Conservation (phyloP, 2,888 invertebrate genomes). For the Mythimna ferrago region DNA sequence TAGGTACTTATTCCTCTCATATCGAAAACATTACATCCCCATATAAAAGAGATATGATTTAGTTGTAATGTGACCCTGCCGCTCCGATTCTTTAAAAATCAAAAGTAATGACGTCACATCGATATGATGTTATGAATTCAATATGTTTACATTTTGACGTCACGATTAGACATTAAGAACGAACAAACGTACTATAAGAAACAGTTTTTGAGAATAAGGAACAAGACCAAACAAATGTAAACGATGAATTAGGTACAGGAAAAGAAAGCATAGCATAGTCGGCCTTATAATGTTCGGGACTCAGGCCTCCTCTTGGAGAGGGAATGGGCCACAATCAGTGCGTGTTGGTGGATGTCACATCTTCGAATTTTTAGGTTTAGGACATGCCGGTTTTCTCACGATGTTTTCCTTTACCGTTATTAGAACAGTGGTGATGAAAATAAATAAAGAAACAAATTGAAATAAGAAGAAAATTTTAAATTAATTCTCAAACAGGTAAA, state of each 20-base stretch:
- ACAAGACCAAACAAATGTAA: no score
- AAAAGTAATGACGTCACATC: conserved; percentile 2
- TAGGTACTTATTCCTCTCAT: not conserved
- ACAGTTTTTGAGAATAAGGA: no score
- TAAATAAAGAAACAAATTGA: not conserved
- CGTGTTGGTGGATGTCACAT: no score
- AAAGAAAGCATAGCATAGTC: no score
- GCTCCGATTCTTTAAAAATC: not conserved
- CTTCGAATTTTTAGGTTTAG: no score
- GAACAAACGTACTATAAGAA: not conserved
- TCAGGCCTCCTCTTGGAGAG: no score
- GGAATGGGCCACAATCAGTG: no score
- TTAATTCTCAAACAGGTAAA: not conserved
- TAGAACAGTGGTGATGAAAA: no score
- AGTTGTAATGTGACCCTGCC: not conserved
- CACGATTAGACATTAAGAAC: conserved; percentile 14
- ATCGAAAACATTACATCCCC: not conserved
- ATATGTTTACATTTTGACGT: conserved; percentile 16
- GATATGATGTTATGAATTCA: not conserved
- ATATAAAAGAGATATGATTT: not conserved
- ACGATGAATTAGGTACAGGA: no score
- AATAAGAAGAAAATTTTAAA: not conserved
- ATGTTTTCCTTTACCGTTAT: no score
- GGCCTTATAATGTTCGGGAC: no score
- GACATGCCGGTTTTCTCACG: no score